phyloP scores from a whole-genome alignment of 2,888 invertebrate species.

The Melolontha melolontha region DNA sequence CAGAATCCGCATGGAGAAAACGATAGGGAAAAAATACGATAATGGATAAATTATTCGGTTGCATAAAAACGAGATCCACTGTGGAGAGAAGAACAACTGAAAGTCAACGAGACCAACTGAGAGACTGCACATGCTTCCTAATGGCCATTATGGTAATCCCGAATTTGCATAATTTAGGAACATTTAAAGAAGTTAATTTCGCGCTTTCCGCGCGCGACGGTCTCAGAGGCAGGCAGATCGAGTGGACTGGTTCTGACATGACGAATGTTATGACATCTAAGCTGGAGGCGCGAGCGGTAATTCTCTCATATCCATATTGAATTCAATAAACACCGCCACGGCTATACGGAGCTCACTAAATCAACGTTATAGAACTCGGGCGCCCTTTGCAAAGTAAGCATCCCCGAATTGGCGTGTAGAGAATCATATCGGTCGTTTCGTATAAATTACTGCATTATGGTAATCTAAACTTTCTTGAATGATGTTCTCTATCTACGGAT shows the following conservation, averaged over 20 bases:
- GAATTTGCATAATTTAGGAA: conserved; percentile 65
- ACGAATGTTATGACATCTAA: conserved; percentile 55
- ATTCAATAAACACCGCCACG: conserved; percentile 23
- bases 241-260: conserved; percentile 60
- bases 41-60: conserved; percentile 63
- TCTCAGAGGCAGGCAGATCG: conserved; percentile 49
- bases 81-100: conserved; percentile 13
- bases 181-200: conserved; percentile 62
- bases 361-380: conserved; percentile 35
- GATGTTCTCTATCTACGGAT: conserved; percentile 9
- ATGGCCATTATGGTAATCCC: conserved; percentile 63
- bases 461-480: conserved; percentile 7
- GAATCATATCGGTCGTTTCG: conserved; percentile 28
- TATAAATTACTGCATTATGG: conserved; percentile 31
- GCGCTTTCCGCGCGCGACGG: conserved; percentile 27
- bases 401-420: conserved; percentile 13
- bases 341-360: conserved; percentile 14
- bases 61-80: conserved; percentile 53
- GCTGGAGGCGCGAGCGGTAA: conserved; percentile 12
- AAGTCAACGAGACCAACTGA: conserved; percentile 5
- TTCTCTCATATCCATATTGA: neutral
- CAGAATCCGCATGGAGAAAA: no score
- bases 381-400: conserved; percentile 41
- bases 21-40: conserved; percentile 52
- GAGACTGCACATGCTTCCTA: conserved; percentile 26